These are phyloP conservation scores for Choloepus didactylus DNA, from an alignment of 2,797 vertebrate genomes.

Conservation along the genomic window DNA sequence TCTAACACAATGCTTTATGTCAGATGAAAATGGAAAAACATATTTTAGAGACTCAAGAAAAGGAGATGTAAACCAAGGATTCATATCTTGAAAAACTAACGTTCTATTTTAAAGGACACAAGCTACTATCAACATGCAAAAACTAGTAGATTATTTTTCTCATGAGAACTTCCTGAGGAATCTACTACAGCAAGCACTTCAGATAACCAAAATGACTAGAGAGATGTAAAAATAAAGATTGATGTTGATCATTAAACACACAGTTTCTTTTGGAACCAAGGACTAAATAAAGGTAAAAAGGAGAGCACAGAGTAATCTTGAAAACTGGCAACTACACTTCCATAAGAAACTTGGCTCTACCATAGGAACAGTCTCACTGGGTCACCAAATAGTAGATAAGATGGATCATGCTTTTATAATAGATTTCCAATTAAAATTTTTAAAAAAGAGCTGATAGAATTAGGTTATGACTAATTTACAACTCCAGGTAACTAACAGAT, in stretches of 20 bases:
- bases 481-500: not conserved
- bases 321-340: not conserved
- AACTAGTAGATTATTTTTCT: constrained; percentile 15
- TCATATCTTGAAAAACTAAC: constrained; percentile 32
- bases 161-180: not conserved
- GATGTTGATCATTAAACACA: not conserved
- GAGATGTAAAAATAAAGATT: not conserved
- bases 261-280: not conserved
- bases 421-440: constrained; percentile 34
- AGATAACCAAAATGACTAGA: not conserved
- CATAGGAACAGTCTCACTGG: not conserved
- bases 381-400: not conserved
- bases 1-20: not conserved
- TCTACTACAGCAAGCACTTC: not conserved
- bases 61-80: not conserved
- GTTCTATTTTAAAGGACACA: not conserved
- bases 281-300: not conserved
- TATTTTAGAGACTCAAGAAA: not conserved
- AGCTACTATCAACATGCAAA: not conserved
- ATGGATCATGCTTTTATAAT: constrained; percentile 6
- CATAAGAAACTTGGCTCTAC: not conserved
- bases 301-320: not conserved
- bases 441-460: not conserved
- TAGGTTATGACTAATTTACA: not conserved
- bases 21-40: not conserved